Conservation (phyloP, 1,140 invertebrate species). For the Diachasma alloeum region DNA sequence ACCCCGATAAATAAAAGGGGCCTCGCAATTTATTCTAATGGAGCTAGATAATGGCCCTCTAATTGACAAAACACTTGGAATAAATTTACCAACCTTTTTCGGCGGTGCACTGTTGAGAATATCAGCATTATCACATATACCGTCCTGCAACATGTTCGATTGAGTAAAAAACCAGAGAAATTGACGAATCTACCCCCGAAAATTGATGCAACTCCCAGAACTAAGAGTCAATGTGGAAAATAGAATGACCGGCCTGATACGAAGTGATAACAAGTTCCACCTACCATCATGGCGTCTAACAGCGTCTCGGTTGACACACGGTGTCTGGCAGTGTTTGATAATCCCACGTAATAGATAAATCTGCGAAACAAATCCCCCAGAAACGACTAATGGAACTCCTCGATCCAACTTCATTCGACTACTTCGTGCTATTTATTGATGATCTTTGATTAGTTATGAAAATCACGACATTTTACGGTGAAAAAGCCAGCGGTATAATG, state of each 20-base stretch:
- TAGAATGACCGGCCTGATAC: constrained; percentile 39
- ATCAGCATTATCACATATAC: constrained; percentile 60
- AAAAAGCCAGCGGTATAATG: background rate
- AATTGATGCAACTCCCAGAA: background rate
- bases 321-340: background rate
- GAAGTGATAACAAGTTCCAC: constrained; percentile 65
- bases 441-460: background rate
- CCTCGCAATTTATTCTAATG: background rate
- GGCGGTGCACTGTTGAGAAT: constrained; percentile 55
- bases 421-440: background rate
- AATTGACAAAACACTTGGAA: constrained; percentile 19
- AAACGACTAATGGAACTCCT: background rate
- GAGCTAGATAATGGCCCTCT: background rate
- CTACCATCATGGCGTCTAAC: constrained; percentile 64
- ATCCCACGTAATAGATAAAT: background rate
- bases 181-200: background rate
- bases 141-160: constrained; percentile 61
- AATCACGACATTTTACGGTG: background rate
- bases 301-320: constrained; percentile 42
- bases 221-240: constrained; percentile 17
- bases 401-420: background rate
- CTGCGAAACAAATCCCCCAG: background rate
- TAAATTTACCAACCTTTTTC: constrained; percentile 52
- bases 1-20: background rate
- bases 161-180: background rate